phyloP scores from a whole-genome alignment of 2,888 invertebrate genomes.

The Dasysyrphus tricinctus region DNA sequence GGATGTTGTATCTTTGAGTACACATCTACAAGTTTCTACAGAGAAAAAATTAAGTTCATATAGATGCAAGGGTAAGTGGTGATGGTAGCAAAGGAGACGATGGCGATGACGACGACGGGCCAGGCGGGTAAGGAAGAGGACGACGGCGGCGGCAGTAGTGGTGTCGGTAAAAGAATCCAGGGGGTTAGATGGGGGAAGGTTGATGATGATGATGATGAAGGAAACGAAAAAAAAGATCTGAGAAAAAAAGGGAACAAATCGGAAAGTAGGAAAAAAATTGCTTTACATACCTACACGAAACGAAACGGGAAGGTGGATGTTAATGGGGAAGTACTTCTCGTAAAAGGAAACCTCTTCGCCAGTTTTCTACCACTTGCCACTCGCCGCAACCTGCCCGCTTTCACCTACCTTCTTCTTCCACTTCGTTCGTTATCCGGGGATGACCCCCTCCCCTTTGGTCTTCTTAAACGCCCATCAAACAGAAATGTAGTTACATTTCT shows the following conservation, averaged over 20 bases:
- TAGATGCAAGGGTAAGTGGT: conserved; percentile 70
- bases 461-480: conserved; percentile 74
- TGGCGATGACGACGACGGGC: neutral
- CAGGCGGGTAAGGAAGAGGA: neutral
- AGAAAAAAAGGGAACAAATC: conserved; percentile 62
- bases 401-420: conserved; percentile 24
- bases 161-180: conserved; percentile 14
- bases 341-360: conserved; percentile 75
- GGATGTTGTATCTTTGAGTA: conserved; percentile 75
- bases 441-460: conserved; percentile 24
- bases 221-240: conserved; percentile 50
- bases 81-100: conserved; percentile 30
- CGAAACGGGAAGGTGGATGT: conserved; percentile 73
- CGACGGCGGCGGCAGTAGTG: conserved; percentile 7
- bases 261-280: conserved; percentile 70
- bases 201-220: conserved; percentile 73
- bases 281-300: conserved; percentile 75
- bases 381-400: conserved; percentile 66
- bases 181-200: conserved; percentile 35
- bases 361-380: conserved; percentile 72
- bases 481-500: conserved; percentile 75
- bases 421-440: conserved; percentile 20
- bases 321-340: conserved; percentile 76
- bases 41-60: conserved; percentile 75
- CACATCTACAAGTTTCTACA: conserved; percentile 74